phyloP scores from a whole-genome alignment of 2,888 invertebrate species.

The Hypomecis punctinalis region DNA sequence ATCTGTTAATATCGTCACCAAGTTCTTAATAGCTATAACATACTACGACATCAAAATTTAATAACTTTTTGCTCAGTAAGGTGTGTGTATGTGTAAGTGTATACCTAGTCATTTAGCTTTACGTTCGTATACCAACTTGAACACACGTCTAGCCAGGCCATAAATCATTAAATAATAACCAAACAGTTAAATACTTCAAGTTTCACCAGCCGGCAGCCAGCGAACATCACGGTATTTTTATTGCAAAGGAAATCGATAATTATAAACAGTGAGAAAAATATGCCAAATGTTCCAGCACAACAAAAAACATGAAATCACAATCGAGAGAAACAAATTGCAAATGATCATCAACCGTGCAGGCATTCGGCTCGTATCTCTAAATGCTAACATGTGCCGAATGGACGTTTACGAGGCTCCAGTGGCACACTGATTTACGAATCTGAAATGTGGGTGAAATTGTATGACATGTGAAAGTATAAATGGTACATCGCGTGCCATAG shows the following conservation, averaged over 20 bases:
- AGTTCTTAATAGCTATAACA: too few species aligned
- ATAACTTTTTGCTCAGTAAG: too few species aligned
- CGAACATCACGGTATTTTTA: constrained; percentile 13
- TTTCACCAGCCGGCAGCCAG: constrained; percentile 11
- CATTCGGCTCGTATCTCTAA: constrained; percentile 24
- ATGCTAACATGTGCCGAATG: constrained; percentile 25
- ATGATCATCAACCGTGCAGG: constrained; percentile 30
- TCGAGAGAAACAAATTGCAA: constrained; percentile 4
- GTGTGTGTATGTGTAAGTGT: too few species aligned
- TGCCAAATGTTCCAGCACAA: constrained; percentile 2
- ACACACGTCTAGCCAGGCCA: too few species aligned
- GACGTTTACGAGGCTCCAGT: constrained; percentile 42
- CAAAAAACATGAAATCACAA: constrained; percentile 13
- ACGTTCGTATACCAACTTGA: too few species aligned
- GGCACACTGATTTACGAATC: constrained; percentile 49
- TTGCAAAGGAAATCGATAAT: constrained; percentile 11
- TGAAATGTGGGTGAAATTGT: constrained; percentile 70
- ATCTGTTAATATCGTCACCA: too few species aligned
- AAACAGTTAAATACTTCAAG: background rate
- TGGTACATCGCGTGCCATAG: constrained; percentile 52
- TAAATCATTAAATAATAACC: too few species aligned
- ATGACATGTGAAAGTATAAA: constrained; percentile 73
- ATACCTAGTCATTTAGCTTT: too few species aligned
- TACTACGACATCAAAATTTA: too few species aligned
- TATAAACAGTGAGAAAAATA: constrained; percentile 2